Evolutionary conservation across 2,113 vertebrate species (phyloP).

Genomic region (Lampris incognitus): DNA sequence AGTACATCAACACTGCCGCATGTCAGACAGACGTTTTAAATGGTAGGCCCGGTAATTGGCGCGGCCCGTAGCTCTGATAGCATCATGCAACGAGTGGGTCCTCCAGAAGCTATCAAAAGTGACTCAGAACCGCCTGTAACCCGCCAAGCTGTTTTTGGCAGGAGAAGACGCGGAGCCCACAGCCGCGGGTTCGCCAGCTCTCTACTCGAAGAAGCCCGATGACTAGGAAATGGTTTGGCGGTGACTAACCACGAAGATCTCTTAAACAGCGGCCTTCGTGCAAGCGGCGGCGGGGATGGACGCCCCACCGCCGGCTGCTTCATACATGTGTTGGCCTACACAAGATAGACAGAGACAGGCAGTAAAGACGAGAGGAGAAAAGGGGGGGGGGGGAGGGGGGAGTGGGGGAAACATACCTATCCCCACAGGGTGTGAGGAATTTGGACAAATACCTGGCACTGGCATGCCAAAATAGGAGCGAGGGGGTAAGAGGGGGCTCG

Average conservation of each 20-base stretch:
- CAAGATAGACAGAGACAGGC: slow-evolving; percentile 74
- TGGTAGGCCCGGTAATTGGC: slow-evolving; percentile 52
- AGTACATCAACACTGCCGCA: slow-evolving; percentile 69
- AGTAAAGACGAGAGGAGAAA: slow-evolving; percentile 63
- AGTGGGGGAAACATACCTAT: slow-evolving; percentile 77
- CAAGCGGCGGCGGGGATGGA: slow-evolving; percentile 43
- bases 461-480: slow-evolving; percentile 79
- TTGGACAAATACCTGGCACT: slow-evolving; percentile 87
- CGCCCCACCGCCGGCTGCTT: slow-evolving; percentile 42
- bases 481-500: slow-evolving; percentile 16
- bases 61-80: slow-evolving; percentile 43
- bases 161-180: slow-evolving; percentile 39
- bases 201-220: slow-evolving; percentile 57
- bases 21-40: slow-evolving; percentile 63
- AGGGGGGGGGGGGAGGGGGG: slow-evolving; percentile 50
- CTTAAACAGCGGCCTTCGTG: slow-evolving; percentile 34
- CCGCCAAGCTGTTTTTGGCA: slow-evolving; percentile 72
- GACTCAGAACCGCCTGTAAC: slow-evolving; percentile 67
- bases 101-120: slow-evolving; percentile 69
- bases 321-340: slow-evolving; percentile 74
- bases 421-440: slow-evolving; percentile 89
- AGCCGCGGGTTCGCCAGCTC: slow-evolving; percentile 59
- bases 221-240: slow-evolving; percentile 68
- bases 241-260: slow-evolving; percentile 62
- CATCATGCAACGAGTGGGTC: slow-evolving; percentile 56